Evolutionary conservation across 2,113 vertebrate species (phyloP).

Genomic region (Syrmaticus mikado): DNA sequence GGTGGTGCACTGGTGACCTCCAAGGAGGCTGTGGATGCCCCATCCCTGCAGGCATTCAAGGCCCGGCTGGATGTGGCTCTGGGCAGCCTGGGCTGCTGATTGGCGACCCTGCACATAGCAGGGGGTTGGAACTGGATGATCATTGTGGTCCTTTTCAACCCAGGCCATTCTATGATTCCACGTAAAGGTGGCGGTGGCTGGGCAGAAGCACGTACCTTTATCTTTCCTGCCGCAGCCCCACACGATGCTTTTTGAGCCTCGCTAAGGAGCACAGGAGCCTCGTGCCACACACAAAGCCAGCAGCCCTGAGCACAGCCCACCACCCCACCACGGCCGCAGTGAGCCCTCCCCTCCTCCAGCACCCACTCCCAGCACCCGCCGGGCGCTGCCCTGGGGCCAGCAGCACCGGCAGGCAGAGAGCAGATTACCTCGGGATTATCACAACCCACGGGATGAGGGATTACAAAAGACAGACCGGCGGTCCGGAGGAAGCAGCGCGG

Average conservation of each 20-base stretch:
- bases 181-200: neutral
- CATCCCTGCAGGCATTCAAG: too few species aligned
- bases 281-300: neutral
- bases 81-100: too few species aligned
- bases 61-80: too few species aligned
- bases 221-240: neutral
- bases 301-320: neutral
- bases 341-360: neutral
- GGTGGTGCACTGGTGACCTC: too few species aligned
- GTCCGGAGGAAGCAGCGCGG: neutral
- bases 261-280: neutral
- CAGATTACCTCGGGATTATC: neutral
- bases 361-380: accelerated
- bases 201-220: neutral
- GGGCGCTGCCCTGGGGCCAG: neutral
- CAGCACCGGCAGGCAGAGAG: neutral
- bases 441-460: neutral
- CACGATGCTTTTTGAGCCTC: accelerated
- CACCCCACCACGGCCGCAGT: neutral
- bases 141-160: too few species aligned
- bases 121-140: too few species aligned
- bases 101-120: too few species aligned
- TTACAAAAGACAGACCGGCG: neutral
- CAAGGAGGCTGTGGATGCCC: too few species aligned
- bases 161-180: too few species aligned